Evolutionary conservation across 1,140 invertebrate genomes (phyloP), one percentile per base, ranked within the genome.

Genomic region (Ceratosolen fusciceps): DNA sequence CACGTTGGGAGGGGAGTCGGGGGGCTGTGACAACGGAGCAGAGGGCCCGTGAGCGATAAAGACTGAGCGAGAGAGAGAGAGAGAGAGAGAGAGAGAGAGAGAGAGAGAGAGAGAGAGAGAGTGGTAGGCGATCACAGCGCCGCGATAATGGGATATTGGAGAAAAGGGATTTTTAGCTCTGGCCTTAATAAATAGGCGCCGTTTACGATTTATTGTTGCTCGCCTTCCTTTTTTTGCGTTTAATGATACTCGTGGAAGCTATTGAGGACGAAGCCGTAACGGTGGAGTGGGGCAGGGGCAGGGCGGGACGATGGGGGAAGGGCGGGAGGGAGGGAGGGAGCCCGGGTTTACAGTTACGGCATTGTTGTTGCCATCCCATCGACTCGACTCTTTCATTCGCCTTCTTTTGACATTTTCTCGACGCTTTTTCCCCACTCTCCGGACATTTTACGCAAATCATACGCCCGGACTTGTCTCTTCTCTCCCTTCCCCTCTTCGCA

Each of bases 21-120:
- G n/a, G n/a, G n/a, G n/a, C n/a, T n/a, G n/a, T n/a, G n/a, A n/a
- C n/a, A n/a, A n/a, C n/a, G n/a, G n/a, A n/a, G n/a, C n/a, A n/a
- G n/a, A n/a, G n/a, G n/a, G n/a, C n/a, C n/a, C n/a, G n/a, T n/a
- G n/a, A n/a, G n/a, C n/a, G n/a, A n/a, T n/a, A n/a, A n/a, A n/a
- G n/a, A n/a, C n/a, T n/a, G 82, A 73, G 47, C 31, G 34, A n/a
- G 43, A 62, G 72, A 75, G 43, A 80, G 79, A 75, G 43, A 67
- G 62, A 67, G 62, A 10, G 62, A 37, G 34, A 37, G 31, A 24
- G 56, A 60, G 3, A 3, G 56, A 60, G n/a, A 24, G 24, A 2
- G 56, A 60, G 10, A 1, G 56, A 60, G 1, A 5, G 56, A 24
- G 9, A 60, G n/a, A 1, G 56, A 60, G 29, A 14, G n/a, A 24